Evolutionary conservation across 1,140 invertebrate genomes (phyloP).

Genomic region (Vanessa tameamea): DNA sequence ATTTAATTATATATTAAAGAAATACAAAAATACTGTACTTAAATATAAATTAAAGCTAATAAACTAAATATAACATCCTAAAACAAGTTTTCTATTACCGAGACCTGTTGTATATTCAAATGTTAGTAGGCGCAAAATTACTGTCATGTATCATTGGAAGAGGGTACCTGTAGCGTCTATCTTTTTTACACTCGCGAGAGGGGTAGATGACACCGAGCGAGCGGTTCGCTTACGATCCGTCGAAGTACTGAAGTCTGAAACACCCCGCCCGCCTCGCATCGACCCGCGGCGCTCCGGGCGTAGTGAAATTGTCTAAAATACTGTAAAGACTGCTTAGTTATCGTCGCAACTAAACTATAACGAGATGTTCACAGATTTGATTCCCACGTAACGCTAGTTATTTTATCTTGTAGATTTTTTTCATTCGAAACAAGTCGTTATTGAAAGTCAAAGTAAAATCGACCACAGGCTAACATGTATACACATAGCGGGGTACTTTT

Average conservation of each 20-base stretch:
- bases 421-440: no score
- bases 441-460: no score
- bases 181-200: conserved; percentile 29
- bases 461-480: no score
- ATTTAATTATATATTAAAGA: conserved; percentile 3
- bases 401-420: not conserved
- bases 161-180: conserved; percentile 60
- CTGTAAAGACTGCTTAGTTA: not conserved
- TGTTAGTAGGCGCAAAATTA: conserved; percentile 41
- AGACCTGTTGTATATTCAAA: conserved; percentile 30
- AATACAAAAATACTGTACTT: not conserved
- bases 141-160: conserved; percentile 56
- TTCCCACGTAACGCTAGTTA: not conserved
- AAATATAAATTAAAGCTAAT: conserved; percentile 9
- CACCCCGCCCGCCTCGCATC: conserved; percentile 39
- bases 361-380: not conserved
- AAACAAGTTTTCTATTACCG: not conserved
- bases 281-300: conserved; percentile 26
- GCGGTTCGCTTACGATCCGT: conserved; percentile 33
- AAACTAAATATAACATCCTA: not conserved
- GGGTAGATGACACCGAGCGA: conserved; percentile 29
- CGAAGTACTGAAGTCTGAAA: conserved; percentile 37
- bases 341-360: not conserved
- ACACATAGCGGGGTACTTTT: no score
- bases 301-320: conserved; percentile 7